Conservation (phyloP, 2,113 vertebrate genomes). For the Phalacrocorax pelagicus region DNA sequence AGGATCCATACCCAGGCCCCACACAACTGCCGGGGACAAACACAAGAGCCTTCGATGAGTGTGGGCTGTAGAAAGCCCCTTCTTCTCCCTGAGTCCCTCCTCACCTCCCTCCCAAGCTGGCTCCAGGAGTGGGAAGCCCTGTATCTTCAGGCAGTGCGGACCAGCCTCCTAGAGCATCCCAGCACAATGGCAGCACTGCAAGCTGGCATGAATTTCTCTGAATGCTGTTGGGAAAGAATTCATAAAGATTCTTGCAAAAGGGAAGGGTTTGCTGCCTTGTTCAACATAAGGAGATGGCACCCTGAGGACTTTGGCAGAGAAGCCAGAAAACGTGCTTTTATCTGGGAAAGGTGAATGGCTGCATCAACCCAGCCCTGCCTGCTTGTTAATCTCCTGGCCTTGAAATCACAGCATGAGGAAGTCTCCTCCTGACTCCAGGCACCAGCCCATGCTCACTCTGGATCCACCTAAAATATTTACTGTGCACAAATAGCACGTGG, state of each 20-base stretch:
- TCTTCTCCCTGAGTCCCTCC: neutral
- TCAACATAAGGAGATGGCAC: neutral
- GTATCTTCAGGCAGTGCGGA: accelerated
- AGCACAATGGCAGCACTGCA: accelerated
- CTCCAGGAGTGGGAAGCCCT: neutral
- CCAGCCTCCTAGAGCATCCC: neutral
- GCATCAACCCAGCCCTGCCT: neutral
- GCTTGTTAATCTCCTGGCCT: accelerated
- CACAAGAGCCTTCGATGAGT: neutral
- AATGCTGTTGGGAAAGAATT: neutral
- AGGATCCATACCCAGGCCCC: constrained; percentile 64
- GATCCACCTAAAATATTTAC: neutral
- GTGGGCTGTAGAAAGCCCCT: neutral
- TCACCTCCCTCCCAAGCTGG: accelerated
- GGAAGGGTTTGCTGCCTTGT: neutral
- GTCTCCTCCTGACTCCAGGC: neutral
- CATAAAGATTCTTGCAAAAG: neutral
- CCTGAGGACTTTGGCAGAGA: neutral
- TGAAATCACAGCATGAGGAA: neutral
- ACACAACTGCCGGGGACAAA: neutral
- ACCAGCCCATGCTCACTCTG: accelerated
- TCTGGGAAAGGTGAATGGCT: neutral
- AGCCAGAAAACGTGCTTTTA: neutral
- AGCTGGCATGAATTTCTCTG: neutral
- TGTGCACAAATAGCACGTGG: accelerated